Conservation (phyloP, 2,113 vertebrate species). For the Blennius ocellaris region DNA sequence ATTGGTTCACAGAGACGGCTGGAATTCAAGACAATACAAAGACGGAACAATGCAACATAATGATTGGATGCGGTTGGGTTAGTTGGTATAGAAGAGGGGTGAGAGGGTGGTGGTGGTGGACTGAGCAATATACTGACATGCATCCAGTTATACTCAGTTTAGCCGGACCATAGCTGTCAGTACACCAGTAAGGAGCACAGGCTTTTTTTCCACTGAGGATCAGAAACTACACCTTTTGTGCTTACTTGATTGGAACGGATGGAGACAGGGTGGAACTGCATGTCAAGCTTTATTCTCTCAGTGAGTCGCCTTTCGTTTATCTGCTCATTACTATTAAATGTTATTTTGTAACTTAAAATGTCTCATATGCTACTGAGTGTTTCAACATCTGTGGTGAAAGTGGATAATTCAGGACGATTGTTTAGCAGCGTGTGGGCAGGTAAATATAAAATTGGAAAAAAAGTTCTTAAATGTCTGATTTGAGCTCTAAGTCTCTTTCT, state of each 20-base stretch:
- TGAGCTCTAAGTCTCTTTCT: background rate
- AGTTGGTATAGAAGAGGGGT: slow-evolving; percentile 37
- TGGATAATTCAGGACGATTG: background rate
- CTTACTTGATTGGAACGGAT: slow-evolving; percentile 19
- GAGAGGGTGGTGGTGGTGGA: background rate
- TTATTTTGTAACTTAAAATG: too few species aligned
- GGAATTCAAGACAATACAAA: slow-evolving; percentile 50
- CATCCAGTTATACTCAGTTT: slow-evolving; percentile 9
- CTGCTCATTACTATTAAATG: too few species aligned
- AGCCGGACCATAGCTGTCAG: background rate
- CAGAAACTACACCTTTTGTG: background rate
- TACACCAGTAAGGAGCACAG: background rate
- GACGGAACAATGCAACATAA: slow-evolving; percentile 47
- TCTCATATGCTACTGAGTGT: too few species aligned
- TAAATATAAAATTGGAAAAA: background rate
- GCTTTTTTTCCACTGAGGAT: slow-evolving; percentile 4
- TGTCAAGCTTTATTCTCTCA: slow-evolving; percentile 33
- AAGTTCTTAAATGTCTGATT: background rate
- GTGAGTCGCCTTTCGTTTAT: slow-evolving; percentile 40
- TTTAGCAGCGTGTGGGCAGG: background rate
- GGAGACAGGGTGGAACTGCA: slow-evolving; percentile 20
- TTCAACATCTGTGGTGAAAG: background rate
- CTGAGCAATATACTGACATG: slow-evolving; percentile 20
- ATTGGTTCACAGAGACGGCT: slow-evolving; percentile 23
- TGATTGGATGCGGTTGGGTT: slow-evolving; percentile 68